Conservation (phyloP, 1,140 invertebrate genomes). For the Mizuhopecten yessoensis region DNA sequence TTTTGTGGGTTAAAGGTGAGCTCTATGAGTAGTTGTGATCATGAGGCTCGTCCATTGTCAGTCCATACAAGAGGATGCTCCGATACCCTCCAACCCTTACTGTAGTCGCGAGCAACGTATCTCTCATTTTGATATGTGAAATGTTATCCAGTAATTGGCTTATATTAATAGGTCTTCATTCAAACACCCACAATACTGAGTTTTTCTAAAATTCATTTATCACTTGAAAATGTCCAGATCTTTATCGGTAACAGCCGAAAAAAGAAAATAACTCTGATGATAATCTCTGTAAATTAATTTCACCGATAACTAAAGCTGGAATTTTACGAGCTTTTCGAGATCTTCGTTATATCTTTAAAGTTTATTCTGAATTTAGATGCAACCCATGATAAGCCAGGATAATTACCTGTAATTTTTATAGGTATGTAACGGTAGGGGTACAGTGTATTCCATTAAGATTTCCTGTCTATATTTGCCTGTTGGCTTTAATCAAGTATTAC, state of each 20-base stretch:
- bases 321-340: constrained; percentile 31
- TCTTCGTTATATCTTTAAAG: constrained; percentile 21
- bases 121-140: constrained; percentile 6
- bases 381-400: background rate
- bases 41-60: background rate
- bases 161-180: background rate
- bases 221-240: constrained; percentile 23
- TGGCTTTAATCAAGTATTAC: too few species aligned
- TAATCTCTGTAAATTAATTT: constrained; percentile 36
- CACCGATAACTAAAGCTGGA: background rate
- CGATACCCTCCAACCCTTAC: background rate
- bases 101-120: background rate
- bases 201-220: background rate
- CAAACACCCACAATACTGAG: background rate
- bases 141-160: constrained; percentile 11
- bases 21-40: background rate
- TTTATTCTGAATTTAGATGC: constrained; percentile 16
- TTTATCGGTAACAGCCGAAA: background rate
- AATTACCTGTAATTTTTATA: constrained; percentile 22
- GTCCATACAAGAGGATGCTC: background rate
- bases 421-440: background rate
- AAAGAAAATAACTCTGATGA: constrained; percentile 2
- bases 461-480: background rate
- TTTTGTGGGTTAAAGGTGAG: background rate
- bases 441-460: too few species aligned